phyloP scores from a whole-genome alignment of 2,888 invertebrate species.

The Alloscopus bannaensis region DNA sequence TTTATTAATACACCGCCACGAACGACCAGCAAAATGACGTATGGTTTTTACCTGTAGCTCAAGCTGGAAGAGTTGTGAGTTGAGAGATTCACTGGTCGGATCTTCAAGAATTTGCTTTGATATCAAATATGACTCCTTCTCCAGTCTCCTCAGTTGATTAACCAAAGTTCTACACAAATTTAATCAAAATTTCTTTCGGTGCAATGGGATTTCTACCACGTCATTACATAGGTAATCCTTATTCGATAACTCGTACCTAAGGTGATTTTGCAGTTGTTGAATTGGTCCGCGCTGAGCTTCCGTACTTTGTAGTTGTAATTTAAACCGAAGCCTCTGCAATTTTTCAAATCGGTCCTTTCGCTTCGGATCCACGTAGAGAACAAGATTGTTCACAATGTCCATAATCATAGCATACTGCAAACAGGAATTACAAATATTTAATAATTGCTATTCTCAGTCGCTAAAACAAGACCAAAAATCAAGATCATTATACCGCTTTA shows the following conservation, averaged over 20 bases:
- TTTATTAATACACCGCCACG: neutral
- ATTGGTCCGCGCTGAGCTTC: constrained; percentile 95
- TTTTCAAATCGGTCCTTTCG: constrained; percentile 92
- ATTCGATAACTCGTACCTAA: too few species aligned
- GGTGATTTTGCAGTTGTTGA: constrained; percentile 90
- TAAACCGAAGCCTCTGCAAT: constrained; percentile 94
- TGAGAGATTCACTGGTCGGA: constrained; percentile 75
- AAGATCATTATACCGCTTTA: constrained; percentile 22
- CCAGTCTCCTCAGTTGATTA: constrained; percentile 88
- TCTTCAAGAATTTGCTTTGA: constrained; percentile 87
- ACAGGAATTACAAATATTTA: neutral
- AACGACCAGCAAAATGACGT: too few species aligned
- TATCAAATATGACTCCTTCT: constrained; percentile 91
- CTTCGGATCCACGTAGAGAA: constrained; percentile 97
- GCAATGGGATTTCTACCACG: too few species aligned
- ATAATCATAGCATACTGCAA: constrained; percentile 94
- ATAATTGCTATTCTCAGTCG: too few species aligned
- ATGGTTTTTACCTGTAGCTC: constrained; percentile 81
- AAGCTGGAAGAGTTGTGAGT: constrained; percentile 83
- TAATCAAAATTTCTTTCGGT: too few species aligned
- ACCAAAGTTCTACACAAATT: constrained; percentile 78
- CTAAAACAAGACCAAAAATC: too few species aligned
- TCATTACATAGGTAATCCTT: too few species aligned
- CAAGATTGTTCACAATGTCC: constrained; percentile 97
- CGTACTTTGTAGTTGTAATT: constrained; percentile 91